Evolutionary conservation across 2,888 invertebrate species (phyloP), one percentile per base, ranked within the genome.

Genomic region (Dicycla oo): DNA sequence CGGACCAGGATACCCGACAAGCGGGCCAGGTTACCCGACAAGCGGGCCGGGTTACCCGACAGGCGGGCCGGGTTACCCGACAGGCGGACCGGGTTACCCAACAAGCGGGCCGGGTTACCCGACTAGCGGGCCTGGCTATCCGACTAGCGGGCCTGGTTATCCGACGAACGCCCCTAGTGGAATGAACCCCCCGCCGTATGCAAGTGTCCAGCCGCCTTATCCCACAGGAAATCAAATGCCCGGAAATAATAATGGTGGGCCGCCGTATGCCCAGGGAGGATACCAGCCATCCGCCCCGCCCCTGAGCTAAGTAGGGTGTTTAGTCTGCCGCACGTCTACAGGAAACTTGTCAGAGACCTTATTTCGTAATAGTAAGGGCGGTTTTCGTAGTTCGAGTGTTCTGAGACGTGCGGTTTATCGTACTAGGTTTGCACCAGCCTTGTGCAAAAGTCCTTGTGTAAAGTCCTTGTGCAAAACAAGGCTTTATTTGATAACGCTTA

Each of bases 271-370:
- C 6, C 67, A 62, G 23, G 65, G 54, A 30, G 64, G 58, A 10
- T 70, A 56, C 56, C 20, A 38, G 11, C 83, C 83, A 2, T 71
- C 83, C 0, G 83, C 83, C 23, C 83, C 83, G 2, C 83, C 83
- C 0, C 65, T 61, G 15, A 67, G 60, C 15, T 76, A 73, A 71
- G 43, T 10, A 64, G 15, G 10, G 34, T 30, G 18, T 57, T 38
- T n/a, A 43, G 3, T 40, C 15, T 47, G 49, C 15, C 43, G 15
- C 26, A 45, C n/a, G 34, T 38, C 6, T 34, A 7, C 20, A 6
- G 5, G 8, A 5, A 47, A 8, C n/a, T 30, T 23, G 10, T n/a
- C 7, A 51, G 11, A 18, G 18, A 11, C n/a, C 26, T 51, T 51
- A 74, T 49, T 66, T n/a, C n/a, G 18, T 51, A 57, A n/a, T n/a